These are phyloP conservation scores for Thalpophila matura DNA, from an alignment of 2,888 invertebrate species.

Conservation along the genomic window DNA sequence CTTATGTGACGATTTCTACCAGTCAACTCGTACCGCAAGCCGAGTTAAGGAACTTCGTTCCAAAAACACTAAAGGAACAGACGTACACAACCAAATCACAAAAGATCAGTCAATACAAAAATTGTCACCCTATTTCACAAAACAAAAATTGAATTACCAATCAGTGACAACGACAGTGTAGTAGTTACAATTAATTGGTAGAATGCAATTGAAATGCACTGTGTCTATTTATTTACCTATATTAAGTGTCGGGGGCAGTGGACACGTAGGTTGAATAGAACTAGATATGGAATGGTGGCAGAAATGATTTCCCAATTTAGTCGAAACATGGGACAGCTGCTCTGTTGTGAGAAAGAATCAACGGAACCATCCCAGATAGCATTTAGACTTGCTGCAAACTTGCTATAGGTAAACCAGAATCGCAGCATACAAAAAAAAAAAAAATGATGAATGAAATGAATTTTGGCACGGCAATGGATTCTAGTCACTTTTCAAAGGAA, in stretches of 20 bases:
- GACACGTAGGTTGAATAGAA: constrained; percentile 60
- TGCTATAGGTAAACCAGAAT: no score
- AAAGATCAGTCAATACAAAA: constrained; percentile 29
- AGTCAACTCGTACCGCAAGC: no score
- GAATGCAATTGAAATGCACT: constrained; percentile 73
- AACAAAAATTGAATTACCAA: constrained; percentile 54
- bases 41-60: no score
- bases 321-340: no score
- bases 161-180: constrained; percentile 49
- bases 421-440: no score
- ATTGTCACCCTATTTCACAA: background rate
- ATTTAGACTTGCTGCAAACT: no score
- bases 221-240: constrained; percentile 79
- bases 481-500: no score
- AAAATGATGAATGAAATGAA: no score
- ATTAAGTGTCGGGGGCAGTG: constrained; percentile 75
- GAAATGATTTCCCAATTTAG: background rate
- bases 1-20: no score
- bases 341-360: no score
- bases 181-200: constrained; percentile 79
- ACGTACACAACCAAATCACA: background rate
- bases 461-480: no score
- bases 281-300: constrained; percentile 15
- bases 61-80: background rate
- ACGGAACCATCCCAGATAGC: no score